These are phyloP conservation scores for Pocillopora damicornis DNA, from an alignment of 64 coral and sea anemone genomes.

Conservation along the genomic window DNA sequence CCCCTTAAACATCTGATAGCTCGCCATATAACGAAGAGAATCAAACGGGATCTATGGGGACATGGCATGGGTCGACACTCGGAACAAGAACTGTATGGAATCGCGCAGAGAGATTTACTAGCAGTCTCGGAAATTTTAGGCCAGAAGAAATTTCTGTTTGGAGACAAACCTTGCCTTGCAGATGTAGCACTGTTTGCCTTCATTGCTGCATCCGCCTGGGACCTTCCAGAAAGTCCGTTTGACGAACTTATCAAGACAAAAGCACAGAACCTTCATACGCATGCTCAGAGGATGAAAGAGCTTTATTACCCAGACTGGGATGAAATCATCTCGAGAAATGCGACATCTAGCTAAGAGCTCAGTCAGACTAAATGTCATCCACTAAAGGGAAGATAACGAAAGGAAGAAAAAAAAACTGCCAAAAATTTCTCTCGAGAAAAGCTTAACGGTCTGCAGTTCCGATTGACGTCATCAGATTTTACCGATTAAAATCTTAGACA, in stretches of 20 bases:
- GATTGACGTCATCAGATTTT: no score
- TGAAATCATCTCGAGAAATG: conserved; percentile 23
- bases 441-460: no score
- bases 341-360: background rate
- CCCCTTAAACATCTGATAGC: conserved; percentile 36
- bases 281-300: conserved; percentile 50
- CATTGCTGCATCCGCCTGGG: conserved; percentile 22
- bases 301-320: conserved; percentile 70
- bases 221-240: conserved; percentile 34
- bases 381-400: no score
- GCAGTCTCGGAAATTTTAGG: conserved; percentile 49
- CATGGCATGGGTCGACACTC: conserved; percentile 61
- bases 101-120: conserved; percentile 50
- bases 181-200: conserved; percentile 66
- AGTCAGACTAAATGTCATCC: background rate
- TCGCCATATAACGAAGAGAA: conserved; percentile 6
- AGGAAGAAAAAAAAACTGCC: no score
- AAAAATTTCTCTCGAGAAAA: no score
- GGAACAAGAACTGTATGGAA: conserved; percentile 61
- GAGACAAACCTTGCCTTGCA: conserved; percentile 42
- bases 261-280: conserved; percentile 39
- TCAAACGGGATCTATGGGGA: conserved; percentile 15
- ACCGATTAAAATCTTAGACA: no score
- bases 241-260: conserved; percentile 28
- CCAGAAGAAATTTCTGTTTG: conserved; percentile 64